Conservation (phyloP, 2,888 invertebrate genomes). For the Euzophera pinguis region DNA sequence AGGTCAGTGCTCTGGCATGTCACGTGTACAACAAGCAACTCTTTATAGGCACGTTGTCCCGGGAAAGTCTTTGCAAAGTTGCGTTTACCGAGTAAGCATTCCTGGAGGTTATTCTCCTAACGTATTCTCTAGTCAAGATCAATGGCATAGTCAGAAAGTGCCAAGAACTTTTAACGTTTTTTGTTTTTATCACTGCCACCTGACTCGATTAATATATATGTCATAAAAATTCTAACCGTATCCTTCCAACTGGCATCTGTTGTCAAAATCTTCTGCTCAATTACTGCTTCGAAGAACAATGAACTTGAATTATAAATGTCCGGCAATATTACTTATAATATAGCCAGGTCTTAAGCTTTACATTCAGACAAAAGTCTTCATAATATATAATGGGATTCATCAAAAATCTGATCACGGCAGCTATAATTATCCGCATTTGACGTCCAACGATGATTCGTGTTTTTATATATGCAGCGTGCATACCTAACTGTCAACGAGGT, state of each 20-base stretch:
- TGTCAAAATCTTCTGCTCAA: constrained; percentile 62
- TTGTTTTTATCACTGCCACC: constrained; percentile 56
- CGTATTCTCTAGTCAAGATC: constrained; percentile 47
- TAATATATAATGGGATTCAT: not conserved
- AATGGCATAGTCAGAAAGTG: constrained; percentile 63
- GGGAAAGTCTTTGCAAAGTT: too few relatives aligned
- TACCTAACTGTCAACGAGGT: constrained; percentile 42
- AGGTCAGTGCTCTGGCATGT: constrained; percentile 41
- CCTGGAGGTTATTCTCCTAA: constrained; percentile 67
- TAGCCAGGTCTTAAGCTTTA: not conserved
- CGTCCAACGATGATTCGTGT: constrained; percentile 15
- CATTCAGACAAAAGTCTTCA: too few relatives aligned
- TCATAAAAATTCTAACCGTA: constrained; percentile 71
- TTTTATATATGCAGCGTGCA: constrained; percentile 28
- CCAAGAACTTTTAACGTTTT: constrained; percentile 53
- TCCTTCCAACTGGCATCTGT: constrained; percentile 56
- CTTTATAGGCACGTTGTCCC: constrained; percentile 34
- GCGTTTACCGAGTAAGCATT: too few relatives aligned
- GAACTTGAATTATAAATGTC: constrained; percentile 26
- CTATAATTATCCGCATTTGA: constrained; percentile 12
- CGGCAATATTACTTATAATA: not conserved
- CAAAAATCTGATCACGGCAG: not conserved
- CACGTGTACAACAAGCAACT: constrained; percentile 32
- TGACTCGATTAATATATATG: constrained; percentile 58
- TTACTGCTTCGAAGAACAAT: constrained; percentile 53